Base-by-base conservation (phyloP, 2,888 invertebrate genomes). In the Orthosia gothica region DNA sequence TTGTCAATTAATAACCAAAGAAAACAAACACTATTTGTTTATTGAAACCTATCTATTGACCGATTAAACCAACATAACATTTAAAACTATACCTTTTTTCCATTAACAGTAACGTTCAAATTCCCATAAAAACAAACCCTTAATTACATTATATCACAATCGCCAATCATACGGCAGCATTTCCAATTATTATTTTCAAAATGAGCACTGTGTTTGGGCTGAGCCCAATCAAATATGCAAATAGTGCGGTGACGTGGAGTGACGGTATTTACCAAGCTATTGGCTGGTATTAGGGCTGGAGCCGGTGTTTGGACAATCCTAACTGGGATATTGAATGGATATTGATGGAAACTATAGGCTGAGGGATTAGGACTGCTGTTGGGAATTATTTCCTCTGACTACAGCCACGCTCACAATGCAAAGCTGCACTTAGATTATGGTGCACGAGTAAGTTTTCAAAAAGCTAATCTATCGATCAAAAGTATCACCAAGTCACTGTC, bases 151-250 rank as follows among this genome's bases (percentile, higher is more conserved):
- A 68, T 52, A 72, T 65, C 70, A 66, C 69, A 71, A 70, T 82
- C 59, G 15, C 64, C 66, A 74, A 85, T 74, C 69, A 74, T 70
- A 70, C 58, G 52, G 57, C 45, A 68, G 40, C 64, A 66, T 71
- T 70, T 73, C 69, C 78, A 59, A 85, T 87, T 86, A 87, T 84
- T 79, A 86, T 86, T 89, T 88, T 86, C 83, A 82, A 89, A 91
- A 90, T 91, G 85, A 86, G 86, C 80, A 76, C 89, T 88, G 86
- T 91, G 90, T 91, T 92, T 90, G 89, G 82, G 69, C 75, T 83
- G 86, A 84, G 86, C 89, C 89, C 92, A 93, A 94, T 94, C 93
- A 93, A 93, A 92, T 91, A 94, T 94, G 94, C 88, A 92, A 92
- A 94, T 94, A 85, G 57, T 80, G 76, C 50, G 70, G 77, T 81